Evolutionary conservation across 2,888 invertebrate genomes (phyloP), one percentile per base, ranked within the genome.

Genomic region (Scrobipalpa costella): DNA sequence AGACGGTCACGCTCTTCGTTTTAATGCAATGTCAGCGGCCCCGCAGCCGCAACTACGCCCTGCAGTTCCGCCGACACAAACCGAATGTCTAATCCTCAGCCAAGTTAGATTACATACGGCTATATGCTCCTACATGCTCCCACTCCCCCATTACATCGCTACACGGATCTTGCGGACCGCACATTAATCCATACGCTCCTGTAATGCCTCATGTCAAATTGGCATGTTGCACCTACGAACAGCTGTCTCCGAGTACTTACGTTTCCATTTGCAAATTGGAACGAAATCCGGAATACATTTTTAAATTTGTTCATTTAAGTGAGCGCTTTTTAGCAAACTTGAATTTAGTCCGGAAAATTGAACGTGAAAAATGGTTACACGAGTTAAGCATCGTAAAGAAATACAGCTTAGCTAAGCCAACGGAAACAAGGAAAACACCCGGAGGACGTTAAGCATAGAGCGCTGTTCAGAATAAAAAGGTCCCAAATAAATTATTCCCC

Each of bases 401-500:
- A 58, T 58, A 58, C 38, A 36, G 40, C 58, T 49, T n/a, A 34
- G 34, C 13, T 47, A 57, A 57, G 47, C 61, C 60, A 71, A 74
- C 70, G 77, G 75, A 76, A 80, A 79, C 76, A 77, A 75, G 74
- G 71, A 78, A 79, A 79, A 79, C 73, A 76, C 72, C 68, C 71
- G 73, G 72, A 75, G 73, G 73, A 77, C 76, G 79, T 83, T 81
- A 81, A 80, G 75, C 80, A 83, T 79, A 79, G 75, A 79, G 74
- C 76, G 75, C 76, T 75, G 78, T 79, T 78, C 78, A 73, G 77
- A 80, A 84, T 81, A 81, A 86, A 86, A 86, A 84, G 85, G 83
- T 81, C 79, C 76, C 78, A 85, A 84, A 90, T 88, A 89, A 88
- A 87, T 88, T 85, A 87, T 86, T 84, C 81, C 82, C 82, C 83